These are phyloP conservation scores for Clusia tigrina DNA, from an alignment of 2,888 invertebrate genomes.

Conservation along the genomic window DNA sequence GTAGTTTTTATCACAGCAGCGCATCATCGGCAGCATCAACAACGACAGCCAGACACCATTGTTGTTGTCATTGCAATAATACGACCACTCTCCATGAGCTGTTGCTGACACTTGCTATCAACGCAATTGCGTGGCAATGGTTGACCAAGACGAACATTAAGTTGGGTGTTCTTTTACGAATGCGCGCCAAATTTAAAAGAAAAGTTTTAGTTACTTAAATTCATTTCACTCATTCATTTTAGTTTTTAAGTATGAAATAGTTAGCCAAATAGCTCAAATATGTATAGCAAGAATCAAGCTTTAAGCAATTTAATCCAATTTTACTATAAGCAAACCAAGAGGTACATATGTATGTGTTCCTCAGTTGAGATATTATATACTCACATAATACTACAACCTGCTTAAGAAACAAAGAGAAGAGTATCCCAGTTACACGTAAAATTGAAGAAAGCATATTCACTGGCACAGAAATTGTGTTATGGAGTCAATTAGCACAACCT, in stretches of 20 bases:
- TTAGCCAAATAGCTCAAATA: conserved; percentile 41
- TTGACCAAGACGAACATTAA: conserved; percentile 19
- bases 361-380: conserved; percentile 2
- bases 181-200: conserved; percentile 24
- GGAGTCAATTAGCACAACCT: too few species aligned
- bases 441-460: too few species aligned
- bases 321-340: not conserved
- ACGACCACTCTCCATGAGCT: not conserved
- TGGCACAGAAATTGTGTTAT: too few species aligned
- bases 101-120: conserved; percentile 7
- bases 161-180: conserved; percentile 20
- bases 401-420: not conserved
- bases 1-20: conserved; percentile 39
- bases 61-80: conserved; percentile 8
- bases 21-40: not conserved
- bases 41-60: conserved; percentile 22
- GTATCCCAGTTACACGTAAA: too few species aligned
- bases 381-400: not conserved
- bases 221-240: conserved; percentile 8
- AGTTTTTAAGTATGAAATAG: conserved; percentile 7
- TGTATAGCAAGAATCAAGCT: not conserved
- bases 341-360: not conserved
- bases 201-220: not conserved
- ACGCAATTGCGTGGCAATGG: conserved; percentile 13
- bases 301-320: conserved; percentile 6